These are phyloP conservation scores for Azemiops feae DNA, from an alignment of 2,113 vertebrate genomes.

Conservation along the genomic window DNA sequence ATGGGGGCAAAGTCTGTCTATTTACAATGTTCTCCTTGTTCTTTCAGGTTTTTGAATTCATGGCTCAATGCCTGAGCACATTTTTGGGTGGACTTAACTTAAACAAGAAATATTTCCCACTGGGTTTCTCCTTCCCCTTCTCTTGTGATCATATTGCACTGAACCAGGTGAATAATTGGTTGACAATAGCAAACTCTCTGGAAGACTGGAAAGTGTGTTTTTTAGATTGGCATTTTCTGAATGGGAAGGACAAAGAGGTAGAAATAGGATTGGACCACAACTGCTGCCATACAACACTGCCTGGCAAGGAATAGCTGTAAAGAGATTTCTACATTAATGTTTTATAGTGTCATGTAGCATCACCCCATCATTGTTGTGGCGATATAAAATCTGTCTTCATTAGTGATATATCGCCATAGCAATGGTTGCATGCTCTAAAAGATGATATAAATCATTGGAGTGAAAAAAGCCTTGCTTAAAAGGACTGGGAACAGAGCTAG, in stretches of 20 bases:
- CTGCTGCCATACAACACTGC: not conserved
- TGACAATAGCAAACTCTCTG: fast-evolving
- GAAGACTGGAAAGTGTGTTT: not conserved
- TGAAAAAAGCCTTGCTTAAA: not conserved
- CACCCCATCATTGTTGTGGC: not conserved
- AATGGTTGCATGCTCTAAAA: not conserved
- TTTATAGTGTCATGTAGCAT: not conserved
- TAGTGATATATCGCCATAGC: not conserved
- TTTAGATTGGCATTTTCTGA: not conserved
- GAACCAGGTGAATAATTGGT: slow-evolving; percentile 72
- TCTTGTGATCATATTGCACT: slow-evolving; percentile 76
- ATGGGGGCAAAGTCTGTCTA: not conserved
- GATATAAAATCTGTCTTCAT: not conserved
- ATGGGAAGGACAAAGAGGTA: not conserved
- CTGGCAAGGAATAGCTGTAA: not conserved
- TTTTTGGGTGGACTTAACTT: slow-evolving; percentile 64
- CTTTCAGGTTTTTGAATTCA: slow-evolving; percentile 84
- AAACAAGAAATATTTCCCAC: slow-evolving; percentile 56
- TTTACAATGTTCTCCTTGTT: not conserved
- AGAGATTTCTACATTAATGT: not conserved
- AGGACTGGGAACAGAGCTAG: not conserved
- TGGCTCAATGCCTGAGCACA: slow-evolving; percentile 70
- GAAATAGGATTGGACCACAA: not conserved
- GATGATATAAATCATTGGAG: not conserved
- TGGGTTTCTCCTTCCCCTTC: slow-evolving; percentile 88